Conservation (phyloP, 2,888 invertebrate species). For the Crepidodera aurea region DNA sequence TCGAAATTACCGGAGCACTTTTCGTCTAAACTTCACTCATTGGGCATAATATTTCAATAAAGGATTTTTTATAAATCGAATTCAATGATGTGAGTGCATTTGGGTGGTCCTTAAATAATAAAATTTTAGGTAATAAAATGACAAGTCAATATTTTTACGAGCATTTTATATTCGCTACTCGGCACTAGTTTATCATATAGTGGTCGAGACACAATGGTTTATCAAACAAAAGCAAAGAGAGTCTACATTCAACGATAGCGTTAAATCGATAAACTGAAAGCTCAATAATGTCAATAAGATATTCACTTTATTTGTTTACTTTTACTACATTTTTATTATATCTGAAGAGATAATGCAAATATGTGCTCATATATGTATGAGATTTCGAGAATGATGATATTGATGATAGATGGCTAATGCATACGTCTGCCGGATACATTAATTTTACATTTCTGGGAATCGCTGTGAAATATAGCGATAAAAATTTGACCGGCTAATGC, state of each 20-base stretch:
- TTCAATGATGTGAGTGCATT: neutral
- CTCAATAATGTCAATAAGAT: constrained; percentile 50
- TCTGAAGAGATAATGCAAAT: constrained; percentile 37
- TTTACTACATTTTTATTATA: constrained; percentile 45
- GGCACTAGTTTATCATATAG: constrained; percentile 47
- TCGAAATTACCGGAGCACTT: neutral
- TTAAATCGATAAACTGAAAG: constrained; percentile 47
- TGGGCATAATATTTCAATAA: neutral
- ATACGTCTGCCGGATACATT: constrained; percentile 10
- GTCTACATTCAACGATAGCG: constrained; percentile 40
- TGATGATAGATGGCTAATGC: constrained; percentile 26
- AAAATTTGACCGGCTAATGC: neutral
- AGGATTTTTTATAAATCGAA: too few relatives aligned
- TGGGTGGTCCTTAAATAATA: constrained; percentile 10
- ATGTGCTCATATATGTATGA: constrained; percentile 34
- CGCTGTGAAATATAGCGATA: neutral
- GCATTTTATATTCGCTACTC: constrained; percentile 26
- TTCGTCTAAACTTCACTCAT: neutral
- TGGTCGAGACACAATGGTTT: constrained; percentile 50
- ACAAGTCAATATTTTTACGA: constrained; percentile 26
- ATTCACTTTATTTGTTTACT: constrained; percentile 49
- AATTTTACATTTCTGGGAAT: constrained; percentile 22
- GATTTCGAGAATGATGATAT: constrained; percentile 25
- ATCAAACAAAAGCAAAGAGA: constrained; percentile 52
- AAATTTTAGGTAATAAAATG: constrained; percentile 19